Percentiles rank a stretch among this genome's conserved stretches.
phyloP scores from a whole-genome alignment of 2,113 vertebrate species.

The Pongo abelii region DNA sequence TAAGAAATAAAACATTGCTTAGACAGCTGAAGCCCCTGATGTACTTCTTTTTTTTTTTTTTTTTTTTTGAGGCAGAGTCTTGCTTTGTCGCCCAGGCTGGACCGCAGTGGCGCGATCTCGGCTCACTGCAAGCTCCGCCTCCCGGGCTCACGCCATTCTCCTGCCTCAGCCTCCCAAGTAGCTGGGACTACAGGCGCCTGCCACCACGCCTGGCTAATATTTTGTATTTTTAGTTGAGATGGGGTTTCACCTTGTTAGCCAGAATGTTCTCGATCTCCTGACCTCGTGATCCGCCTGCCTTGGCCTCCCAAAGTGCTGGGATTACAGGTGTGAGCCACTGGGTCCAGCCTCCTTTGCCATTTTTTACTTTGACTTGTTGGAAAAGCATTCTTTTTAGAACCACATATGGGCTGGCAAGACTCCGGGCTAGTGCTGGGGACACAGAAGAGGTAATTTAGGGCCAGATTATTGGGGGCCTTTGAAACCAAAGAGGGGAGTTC shows the following conservation, averaged over 20 bases:
- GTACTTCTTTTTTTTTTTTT: background rate
- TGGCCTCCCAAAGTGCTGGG: too few species aligned
- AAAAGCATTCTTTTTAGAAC: background rate
- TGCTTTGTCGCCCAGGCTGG: too few species aligned
- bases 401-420: background rate
- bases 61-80: background rate
- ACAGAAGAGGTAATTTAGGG: background rate
- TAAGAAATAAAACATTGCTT: background rate
- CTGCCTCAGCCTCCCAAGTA: too few species aligned
- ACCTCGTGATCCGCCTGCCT: too few species aligned
- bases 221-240: too few species aligned
- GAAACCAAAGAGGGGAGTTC: background rate
- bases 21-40: background rate
- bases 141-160: too few species aligned
- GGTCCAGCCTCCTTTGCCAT: background rate
- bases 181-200: too few species aligned
- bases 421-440: background rate
- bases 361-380: background rate
- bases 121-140: too few species aligned
- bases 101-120: too few species aligned
- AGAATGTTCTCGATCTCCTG: too few species aligned
- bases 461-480: background rate
- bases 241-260: rapidly evolving
- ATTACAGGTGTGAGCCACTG: too few species aligned
- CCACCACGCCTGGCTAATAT: rapidly evolving